phyloP scores from a whole-genome alignment of 1,140 invertebrate species.

The Formica selysi region DNA sequence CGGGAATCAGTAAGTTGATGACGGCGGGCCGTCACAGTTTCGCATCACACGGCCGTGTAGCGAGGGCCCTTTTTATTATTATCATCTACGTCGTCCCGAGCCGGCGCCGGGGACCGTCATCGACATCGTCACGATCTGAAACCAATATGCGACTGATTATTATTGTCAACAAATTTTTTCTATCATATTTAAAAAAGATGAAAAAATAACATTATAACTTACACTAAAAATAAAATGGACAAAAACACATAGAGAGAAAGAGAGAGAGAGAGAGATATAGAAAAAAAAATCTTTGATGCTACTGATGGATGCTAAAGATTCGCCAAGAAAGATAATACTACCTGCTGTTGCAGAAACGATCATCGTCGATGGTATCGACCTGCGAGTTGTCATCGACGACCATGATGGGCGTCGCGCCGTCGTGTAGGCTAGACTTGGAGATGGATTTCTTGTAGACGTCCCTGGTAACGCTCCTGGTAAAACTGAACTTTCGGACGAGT shows the following conservation, averaged over 20 bases:
- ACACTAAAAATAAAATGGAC: background rate
- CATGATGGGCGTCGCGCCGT: constrained; percentile 90
- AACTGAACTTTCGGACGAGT: constrained; percentile 88
- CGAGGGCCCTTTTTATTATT: constrained; percentile 48
- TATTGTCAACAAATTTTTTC: constrained; percentile 39
- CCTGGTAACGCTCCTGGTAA: constrained; percentile 89
- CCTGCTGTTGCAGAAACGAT: constrained; percentile 83
- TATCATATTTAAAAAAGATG: background rate
- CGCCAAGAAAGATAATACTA: constrained; percentile 66
- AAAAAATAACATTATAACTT: background rate
- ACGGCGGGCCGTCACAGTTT: constrained; percentile 24
- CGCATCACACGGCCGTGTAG: constrained; percentile 56
- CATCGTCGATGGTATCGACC: constrained; percentile 83
- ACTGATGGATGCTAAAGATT: background rate
- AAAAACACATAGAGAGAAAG: background rate
- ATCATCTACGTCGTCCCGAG: constrained; percentile 67
- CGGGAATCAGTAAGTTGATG: constrained; percentile 37
- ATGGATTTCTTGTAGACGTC: constrained; percentile 88
- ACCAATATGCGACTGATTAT: constrained; percentile 63
- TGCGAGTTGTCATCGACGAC: constrained; percentile 86
- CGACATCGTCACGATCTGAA: constrained; percentile 73
- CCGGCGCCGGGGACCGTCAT: constrained; percentile 68
- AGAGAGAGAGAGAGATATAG: background rate
- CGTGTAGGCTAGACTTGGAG: constrained; percentile 88
- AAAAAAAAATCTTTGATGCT: background rate